Base-by-base conservation (phyloP, 2,113 vertebrate genomes). In the Anser brachyrhynchus region DNA sequence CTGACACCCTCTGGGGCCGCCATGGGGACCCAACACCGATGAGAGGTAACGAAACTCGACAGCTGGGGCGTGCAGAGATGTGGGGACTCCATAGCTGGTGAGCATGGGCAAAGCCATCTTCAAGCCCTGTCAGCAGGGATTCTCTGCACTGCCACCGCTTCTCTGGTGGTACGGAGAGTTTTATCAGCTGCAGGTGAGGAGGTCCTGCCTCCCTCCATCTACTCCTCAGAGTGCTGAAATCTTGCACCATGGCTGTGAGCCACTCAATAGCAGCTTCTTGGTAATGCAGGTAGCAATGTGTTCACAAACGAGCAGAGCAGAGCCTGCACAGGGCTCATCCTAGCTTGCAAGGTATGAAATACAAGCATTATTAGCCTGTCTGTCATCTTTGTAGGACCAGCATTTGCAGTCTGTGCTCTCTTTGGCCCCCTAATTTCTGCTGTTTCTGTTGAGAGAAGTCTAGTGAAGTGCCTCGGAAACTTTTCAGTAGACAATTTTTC, bases 1-100 rank as follows among this genome's bases (percentile, higher is more conserved):
- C 35, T 65, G 67, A 55, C 23, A 57, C 8, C 52, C 33, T 75
- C 28, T 61, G 52, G 13, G 7, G 20, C 41, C 20, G 6, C 51
- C 18, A 19, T 6, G 21, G 28, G 71, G 28, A 74, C 37, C 18
- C 9, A 51, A 9, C 3, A 14, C 4, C 11, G 2, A 2, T 28
- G 16, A 71, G 29, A 46, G 51, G n/a, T 23, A 39, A 37, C 22
- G 51, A 84, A 84, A 26, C 17, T 6, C 0, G 0, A 19, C 13
- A 54, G 13, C 28, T 74, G 21, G 23, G 51, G 11, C 51, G 6
- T 15, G 28, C 8, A 3, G 31, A 43, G 37, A 20, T 14, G 13
- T 1, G n/a, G 22, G 43, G 15, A 28, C 35, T 69, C 29, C 0
- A 2, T 55, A 79, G 51, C 43, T 1, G 1, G 37, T 43, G 67